Evolutionary conservation across 23 tunicate species (phyloP).

Genomic region (Oikopleura dioica): DNA sequence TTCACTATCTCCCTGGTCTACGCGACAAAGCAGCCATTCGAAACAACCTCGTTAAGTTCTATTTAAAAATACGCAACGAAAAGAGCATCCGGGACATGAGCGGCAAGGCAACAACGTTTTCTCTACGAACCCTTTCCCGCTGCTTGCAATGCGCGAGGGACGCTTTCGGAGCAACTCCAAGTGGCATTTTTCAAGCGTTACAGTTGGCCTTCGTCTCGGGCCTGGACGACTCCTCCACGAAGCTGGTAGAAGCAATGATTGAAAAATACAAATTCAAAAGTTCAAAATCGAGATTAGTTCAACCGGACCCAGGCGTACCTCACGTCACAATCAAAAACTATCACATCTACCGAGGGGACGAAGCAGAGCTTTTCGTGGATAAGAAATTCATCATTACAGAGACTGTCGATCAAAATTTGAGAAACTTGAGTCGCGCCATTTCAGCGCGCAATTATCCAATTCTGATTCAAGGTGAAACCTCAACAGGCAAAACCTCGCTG

Average conservation of each 20-base stretch:
- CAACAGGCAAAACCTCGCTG: slow-evolving; percentile 80
- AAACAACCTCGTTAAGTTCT: neutral
- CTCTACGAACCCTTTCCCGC: neutral
- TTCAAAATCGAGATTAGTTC: neutral
- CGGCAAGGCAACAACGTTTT: neutral
- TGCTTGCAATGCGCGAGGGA: neutral
- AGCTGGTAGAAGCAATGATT: neutral
- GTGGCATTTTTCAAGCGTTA: neutral
- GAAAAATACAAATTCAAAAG: neutral
- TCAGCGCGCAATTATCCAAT: slow-evolving; percentile 25
- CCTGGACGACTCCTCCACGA: neutral
- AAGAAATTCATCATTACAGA: neutral
- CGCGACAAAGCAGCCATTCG: neutral
- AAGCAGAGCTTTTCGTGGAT: neutral
- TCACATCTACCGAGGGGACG: neutral
- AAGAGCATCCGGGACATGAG: neutral
- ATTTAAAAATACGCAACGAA: neutral
- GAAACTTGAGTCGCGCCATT: neutral
- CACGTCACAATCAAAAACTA: neutral
- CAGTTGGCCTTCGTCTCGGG: neutral
- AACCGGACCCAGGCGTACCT: neutral
- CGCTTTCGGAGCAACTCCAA: neutral
- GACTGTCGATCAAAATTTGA: neutral
- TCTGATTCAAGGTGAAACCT: slow-evolving; percentile 80
- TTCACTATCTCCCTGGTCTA: slow-evolving; percentile 20